Evolutionary conservation across 2,797 vertebrate species (phyloP).

Genomic region (Leptoclinus maculatus): DNA sequence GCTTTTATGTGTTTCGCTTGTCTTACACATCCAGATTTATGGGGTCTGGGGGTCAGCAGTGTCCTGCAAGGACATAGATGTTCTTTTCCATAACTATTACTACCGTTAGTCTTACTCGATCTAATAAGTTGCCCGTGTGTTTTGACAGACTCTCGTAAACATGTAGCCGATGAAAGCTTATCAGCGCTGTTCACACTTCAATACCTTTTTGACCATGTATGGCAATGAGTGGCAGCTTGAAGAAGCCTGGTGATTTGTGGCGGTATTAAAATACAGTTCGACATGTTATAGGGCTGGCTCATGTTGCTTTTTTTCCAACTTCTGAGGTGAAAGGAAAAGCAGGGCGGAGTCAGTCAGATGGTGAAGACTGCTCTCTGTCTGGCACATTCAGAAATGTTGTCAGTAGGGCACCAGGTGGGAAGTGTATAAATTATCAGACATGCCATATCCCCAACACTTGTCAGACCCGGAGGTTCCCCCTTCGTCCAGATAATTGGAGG

Average conservation of each 20-base stretch:
- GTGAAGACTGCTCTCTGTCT: slow-evolving; percentile 20
- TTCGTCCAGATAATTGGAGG: slow-evolving; percentile 24
- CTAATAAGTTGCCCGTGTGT: neutral
- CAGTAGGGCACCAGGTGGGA: slow-evolving; percentile 58
- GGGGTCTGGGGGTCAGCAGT: slow-evolving; percentile 13
- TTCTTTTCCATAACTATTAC: neutral
- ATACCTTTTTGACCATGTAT: slow-evolving; percentile 2
- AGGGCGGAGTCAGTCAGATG: slow-evolving; percentile 10
- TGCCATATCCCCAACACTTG: slow-evolving; percentile 27
- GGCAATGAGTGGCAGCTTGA: slow-evolving; percentile 22
- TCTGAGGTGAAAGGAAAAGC: slow-evolving; percentile 19
- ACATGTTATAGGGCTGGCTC: slow-evolving; percentile 45
- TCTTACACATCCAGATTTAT: slow-evolving; percentile 51
- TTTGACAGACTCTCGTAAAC: neutral
- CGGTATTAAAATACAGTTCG: slow-evolving; percentile 39
- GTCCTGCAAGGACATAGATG: neutral
- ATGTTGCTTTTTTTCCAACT: slow-evolving; percentile 39
- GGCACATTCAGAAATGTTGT: slow-evolving; percentile 31
- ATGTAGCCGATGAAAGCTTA: neutral
- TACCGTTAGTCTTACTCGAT: neutral
- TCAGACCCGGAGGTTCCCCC: neutral
- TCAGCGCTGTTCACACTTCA: neutral
- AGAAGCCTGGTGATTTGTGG: slow-evolving; percentile 54
- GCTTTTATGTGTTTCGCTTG: slow-evolving; percentile 24
- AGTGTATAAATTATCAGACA: slow-evolving; percentile 65